Evolutionary conservation across 2,797 vertebrate species (phyloP).

Genomic region (Coregonus ussuriensis): DNA sequence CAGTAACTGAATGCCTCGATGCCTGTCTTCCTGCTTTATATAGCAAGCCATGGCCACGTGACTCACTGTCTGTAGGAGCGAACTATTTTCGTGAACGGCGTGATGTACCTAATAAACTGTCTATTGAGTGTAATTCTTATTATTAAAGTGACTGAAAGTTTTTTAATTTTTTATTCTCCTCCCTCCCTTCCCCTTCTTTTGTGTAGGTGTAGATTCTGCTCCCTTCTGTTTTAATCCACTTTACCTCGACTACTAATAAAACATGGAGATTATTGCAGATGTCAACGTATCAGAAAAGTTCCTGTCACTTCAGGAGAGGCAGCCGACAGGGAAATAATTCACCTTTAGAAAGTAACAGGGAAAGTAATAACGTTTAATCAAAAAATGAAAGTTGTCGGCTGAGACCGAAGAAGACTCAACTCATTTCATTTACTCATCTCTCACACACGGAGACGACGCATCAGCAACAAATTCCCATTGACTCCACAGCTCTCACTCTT

Average conservation of each 20-base stretch:
- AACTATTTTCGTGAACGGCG: too few species aligned
- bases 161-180: too few species aligned
- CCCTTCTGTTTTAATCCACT: background rate
- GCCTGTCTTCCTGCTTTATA: too few species aligned
- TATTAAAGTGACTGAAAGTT: too few species aligned
- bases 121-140: too few species aligned
- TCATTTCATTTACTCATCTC: background rate
- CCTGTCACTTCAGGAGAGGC: background rate
- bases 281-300: background rate
- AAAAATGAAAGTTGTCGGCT: conserved; percentile 1
- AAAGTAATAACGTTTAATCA: background rate
- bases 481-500: background rate
- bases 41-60: too few species aligned
- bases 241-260: background rate
- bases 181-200: too few species aligned
- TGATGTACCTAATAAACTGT: too few species aligned
- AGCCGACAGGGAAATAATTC: background rate
- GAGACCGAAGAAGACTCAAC: background rate
- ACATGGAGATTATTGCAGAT: background rate
- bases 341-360: background rate
- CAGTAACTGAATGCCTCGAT: too few species aligned
- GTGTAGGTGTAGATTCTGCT: background rate
- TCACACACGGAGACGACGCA: background rate
- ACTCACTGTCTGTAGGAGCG: too few species aligned
- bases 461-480: background rate